These are phyloP conservation scores for Xenus cinereus DNA, from an alignment of 2,113 vertebrate species.

Conservation along the genomic window DNA sequence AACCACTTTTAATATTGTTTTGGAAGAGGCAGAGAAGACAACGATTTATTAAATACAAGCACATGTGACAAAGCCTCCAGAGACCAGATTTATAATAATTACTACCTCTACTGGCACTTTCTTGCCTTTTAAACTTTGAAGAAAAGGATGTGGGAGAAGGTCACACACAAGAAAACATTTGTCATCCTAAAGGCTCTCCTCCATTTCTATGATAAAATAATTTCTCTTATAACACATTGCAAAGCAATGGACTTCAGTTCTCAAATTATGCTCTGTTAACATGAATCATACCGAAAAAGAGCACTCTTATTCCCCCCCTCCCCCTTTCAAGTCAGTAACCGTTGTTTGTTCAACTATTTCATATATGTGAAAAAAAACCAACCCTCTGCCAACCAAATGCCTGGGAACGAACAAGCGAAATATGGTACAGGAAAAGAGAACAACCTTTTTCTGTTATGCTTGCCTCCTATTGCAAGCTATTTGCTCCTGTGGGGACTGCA, in stretches of 20 bases:
- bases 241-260: constrained; percentile 12
- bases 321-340: background rate
- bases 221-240: background rate
- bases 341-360: background rate
- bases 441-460: background rate
- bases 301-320: background rate
- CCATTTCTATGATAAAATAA: background rate
- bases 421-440: background rate
- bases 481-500: background rate
- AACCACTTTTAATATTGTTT: background rate
- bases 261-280: background rate
- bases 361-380: background rate
- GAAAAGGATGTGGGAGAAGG: constrained; percentile 26
- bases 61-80: background rate
- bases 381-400: background rate
- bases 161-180: background rate
- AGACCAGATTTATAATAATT: constrained; percentile 39
- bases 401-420: background rate
- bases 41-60: background rate
- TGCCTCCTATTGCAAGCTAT: background rate
- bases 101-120: background rate
- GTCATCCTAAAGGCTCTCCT: background rate
- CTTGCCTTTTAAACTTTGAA: constrained; percentile 3
- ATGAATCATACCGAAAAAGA: background rate
- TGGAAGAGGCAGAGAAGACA: background rate